Base-by-base conservation (phyloP, 2,113 vertebrate species). In the Prunella himalayana region DNA sequence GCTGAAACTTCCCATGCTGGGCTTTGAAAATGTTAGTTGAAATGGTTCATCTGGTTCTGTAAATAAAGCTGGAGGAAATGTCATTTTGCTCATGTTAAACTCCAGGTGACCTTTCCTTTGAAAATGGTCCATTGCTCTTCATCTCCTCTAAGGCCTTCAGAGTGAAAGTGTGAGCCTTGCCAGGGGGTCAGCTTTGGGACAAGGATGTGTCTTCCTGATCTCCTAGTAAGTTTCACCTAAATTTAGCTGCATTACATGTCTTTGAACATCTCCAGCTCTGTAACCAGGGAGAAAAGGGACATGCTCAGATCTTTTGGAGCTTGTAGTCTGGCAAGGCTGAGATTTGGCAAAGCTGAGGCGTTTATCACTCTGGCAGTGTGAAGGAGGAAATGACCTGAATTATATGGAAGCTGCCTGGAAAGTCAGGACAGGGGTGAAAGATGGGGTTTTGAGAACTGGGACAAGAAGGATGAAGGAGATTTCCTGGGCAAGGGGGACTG, bases 11-110 rank as follows among this genome's bases (percentile, higher is more conserved):
- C 78, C 66, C 82, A 66, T 82, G 63, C 59, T 92, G 82, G 66
- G 84, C 80, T 94, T 91, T 91, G 91, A 93, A 96, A 93, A 95
- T 51, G 63, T 90, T 76, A 88, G 78, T 73, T 91, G 92, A 93
- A 95, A 95, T 91, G 84, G 78, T 92, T 95, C 91, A 86, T 85
- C 82, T 95, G 90, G 71, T 80, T 97, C 92, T 85, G 78, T 85
- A 96, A 95, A 94, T 80, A 94, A 92, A 94, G 77, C 79, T 82
- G 59, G 68, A 90, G 82, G 70, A 91, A 95, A 96, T 82, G 71
- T 93, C 86, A 47, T 91, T 90, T 95, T 80, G 75, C 50, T 96
- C 75, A 70, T 77, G 89, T 79, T 94, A 91, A 97, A 96, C 91
- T 95, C 70, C 75, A 47, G 78, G 30, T 82, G 92, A 95, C 95